Conservation (phyloP, 2,113 vertebrate genomes). For the Anolis carolinensis region DNA sequence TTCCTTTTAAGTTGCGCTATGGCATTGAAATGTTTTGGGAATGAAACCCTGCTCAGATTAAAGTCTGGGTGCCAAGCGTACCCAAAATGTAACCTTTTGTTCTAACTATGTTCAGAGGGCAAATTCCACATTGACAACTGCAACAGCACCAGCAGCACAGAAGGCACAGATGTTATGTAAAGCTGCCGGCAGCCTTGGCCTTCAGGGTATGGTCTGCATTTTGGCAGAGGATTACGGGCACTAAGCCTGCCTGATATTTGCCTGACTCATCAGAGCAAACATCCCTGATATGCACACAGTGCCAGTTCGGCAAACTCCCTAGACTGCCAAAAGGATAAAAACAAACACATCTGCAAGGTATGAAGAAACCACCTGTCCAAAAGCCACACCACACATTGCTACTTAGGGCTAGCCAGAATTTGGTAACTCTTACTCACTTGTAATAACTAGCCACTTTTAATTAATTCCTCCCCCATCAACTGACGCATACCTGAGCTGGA, state of each 20-base stretch:
- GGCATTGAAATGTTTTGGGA: not conserved
- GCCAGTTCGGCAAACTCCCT: not conserved
- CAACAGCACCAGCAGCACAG: not conserved
- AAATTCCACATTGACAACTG: not conserved
- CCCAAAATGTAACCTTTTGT: not conserved
- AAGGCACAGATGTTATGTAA: slow-evolving; percentile 4
- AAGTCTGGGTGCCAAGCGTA: not conserved
- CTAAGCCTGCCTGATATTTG: slow-evolving; percentile 29
- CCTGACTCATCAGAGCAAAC: slow-evolving; percentile 17
- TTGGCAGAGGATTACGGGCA: slow-evolving; percentile 25
- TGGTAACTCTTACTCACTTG: no score
- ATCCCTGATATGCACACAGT: not conserved
- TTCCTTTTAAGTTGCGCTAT: not conserved
- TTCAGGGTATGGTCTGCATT: not conserved
- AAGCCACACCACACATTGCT: no score
- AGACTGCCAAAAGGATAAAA: not conserved
- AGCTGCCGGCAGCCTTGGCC: not conserved
- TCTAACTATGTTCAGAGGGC: not conserved
- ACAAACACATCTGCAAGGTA: not conserved
- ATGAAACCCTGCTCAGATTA: not conserved
- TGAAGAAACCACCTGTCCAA: not conserved
- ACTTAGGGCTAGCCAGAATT: no score
- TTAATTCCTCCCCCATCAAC: no score
- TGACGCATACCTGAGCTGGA: no score
- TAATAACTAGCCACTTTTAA: no score